A percentile compares a stretch with the other conserved stretches of the same genome.
Conservation (phyloP, 2,797 vertebrate genomes). For the Micrastur ruficollis region DNA sequence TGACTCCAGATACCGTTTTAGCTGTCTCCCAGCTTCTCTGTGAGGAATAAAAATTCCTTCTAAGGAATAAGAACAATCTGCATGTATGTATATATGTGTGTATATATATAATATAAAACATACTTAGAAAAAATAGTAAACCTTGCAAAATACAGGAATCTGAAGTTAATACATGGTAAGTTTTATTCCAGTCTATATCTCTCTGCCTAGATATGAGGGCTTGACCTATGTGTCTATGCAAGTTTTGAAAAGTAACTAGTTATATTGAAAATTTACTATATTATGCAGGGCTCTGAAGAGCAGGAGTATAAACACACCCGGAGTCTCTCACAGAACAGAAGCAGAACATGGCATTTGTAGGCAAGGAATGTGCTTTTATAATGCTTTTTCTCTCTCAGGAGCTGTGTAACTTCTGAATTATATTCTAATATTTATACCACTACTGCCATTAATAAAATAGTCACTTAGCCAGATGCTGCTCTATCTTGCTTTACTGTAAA, state of each 20-base stretch:
- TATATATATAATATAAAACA: not conserved
- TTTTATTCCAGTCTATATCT: not conserved
- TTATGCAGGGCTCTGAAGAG: not conserved
- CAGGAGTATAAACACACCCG: not conserved
- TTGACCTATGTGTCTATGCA: not conserved
- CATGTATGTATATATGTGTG: too few species aligned
- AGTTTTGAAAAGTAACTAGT: not conserved
- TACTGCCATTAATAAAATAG: not conserved
- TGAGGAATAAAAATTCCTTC: not conserved
- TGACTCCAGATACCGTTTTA: not conserved
- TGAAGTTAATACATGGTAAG: not conserved
- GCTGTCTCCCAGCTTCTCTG: not conserved
- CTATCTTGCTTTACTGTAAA: not conserved
- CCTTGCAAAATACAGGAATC: not conserved
- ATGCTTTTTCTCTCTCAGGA: not conserved
- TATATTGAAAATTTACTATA: not conserved
- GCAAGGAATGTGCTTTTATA: not conserved
- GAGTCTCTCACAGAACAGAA: not conserved
- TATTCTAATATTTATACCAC: not conserved
- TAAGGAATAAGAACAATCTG: not conserved
- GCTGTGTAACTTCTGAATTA: not conserved
- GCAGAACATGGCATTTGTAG: not conserved
- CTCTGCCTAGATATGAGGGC: not conserved
- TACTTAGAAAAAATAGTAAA: not conserved
- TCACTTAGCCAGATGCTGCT: not conserved